Evolutionary conservation across 2,797 vertebrate species (phyloP), one percentile per base, ranked within the genome.

Genomic region (Semotilus atromaculatus): DNA sequence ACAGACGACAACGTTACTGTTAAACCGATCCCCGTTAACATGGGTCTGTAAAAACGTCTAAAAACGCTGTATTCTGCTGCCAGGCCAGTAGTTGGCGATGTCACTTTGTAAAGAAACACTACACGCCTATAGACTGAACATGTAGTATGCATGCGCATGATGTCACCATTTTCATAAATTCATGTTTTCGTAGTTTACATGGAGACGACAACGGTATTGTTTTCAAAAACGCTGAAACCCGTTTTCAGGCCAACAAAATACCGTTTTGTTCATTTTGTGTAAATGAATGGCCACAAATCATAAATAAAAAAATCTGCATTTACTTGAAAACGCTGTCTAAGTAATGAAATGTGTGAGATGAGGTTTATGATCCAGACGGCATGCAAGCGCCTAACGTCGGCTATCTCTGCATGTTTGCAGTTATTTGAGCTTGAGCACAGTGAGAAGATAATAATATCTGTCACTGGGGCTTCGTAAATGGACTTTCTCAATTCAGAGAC

Each of bases 381-480:
- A 40, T 60, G 36, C 9, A 23, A 62, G 55, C 9, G 18, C 9
- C 23, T 23, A 48, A 31, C 6, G 2, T n/a, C 11, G 36, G 8
- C 16, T 23, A 43, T 77, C 51, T 75, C 51, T n/a, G 21, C 51
- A 75, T 75, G 75, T 43, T 77, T 62, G 23, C 51, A 77, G 55
- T 64, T 60, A 66, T 79, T 62, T 66, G 26, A 64, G 40, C 38
- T 64, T 21, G 40, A 45, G 58, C 58, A 43, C 60, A 64, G 26
- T 21, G 9, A 64, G 40, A 79, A 5, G 10, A 29, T 66, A 79
- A 64, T 64, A 79, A 66, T 19, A 60, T 77, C 53, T 23, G 58
- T 66, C 60, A 79, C 14, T 31, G 40, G 51, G 36, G 36, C 11
- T 26, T 81, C 55, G 10, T 31, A 38, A 38, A 70, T 81, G 34